These are phyloP conservation scores for Temnopleurus reevesii DNA, from an alignment of 53 echinoderm and acorn worm species.

Conservation along the genomic window DNA sequence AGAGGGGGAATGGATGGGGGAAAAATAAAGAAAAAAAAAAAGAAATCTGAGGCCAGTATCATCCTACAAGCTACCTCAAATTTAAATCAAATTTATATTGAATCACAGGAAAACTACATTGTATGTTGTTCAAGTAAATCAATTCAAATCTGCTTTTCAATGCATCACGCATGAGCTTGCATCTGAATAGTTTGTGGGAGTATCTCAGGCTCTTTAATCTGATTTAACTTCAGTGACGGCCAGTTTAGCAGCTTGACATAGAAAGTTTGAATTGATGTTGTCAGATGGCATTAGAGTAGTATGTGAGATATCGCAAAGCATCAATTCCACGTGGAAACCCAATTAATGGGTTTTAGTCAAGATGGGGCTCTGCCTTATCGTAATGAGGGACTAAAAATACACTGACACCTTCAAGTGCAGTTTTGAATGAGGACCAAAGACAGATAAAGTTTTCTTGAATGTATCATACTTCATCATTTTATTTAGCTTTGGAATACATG, in stretches of 20 bases:
- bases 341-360: not conserved
- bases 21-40: too few species aligned
- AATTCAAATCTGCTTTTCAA: too few species aligned
- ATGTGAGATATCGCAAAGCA: not conserved
- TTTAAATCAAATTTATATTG: too few species aligned
- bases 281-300: not conserved
- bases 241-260: not conserved
- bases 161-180: too few species aligned
- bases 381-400: slow-evolving; percentile 1
- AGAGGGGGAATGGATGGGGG: too few species aligned
- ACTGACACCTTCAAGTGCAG: not conserved
- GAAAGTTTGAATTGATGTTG: slow-evolving; percentile 16
- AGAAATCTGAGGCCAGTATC: too few species aligned
- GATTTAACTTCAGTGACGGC: not conserved
- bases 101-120: too few species aligned
- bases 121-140: too few species aligned
- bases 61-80: too few species aligned
- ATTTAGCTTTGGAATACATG: too few species aligned
- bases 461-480: too few species aligned
- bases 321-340: not conserved
- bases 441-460: not conserved
- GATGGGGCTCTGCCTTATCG: not conserved
- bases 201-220: not conserved
- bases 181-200: not conserved
- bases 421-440: not conserved